These are phyloP conservation scores for Aphaenogaster rudis DNA, from an alignment of 1,140 invertebrate genomes.

Conservation along the genomic window DNA sequence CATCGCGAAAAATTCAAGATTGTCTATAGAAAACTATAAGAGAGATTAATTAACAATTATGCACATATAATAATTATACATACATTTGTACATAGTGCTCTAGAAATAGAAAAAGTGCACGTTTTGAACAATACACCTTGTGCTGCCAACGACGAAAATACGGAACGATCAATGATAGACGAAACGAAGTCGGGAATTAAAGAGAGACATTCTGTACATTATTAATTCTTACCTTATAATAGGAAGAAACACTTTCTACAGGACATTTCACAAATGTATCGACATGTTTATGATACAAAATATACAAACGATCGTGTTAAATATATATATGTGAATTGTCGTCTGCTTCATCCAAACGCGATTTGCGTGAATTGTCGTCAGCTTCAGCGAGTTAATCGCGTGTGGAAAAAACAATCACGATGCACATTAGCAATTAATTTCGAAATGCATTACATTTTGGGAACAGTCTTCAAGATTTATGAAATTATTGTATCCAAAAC, in stretches of 20 bases:
- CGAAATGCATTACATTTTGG: neutral
- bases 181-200: slow-evolving; percentile 42
- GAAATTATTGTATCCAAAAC: neutral
- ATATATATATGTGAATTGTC: slow-evolving; percentile 43
- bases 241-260: slow-evolving; percentile 67
- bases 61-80: slow-evolving; percentile 36
- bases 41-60: slow-evolving; percentile 45
- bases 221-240: slow-evolving; percentile 67
- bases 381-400: neutral
- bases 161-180: slow-evolving; percentile 8
- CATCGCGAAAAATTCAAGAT: slow-evolving; percentile 8
- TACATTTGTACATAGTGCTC: slow-evolving; percentile 22
- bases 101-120: slow-evolving; percentile 12
- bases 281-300: slow-evolving; percentile 67
- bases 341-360: neutral
- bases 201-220: slow-evolving; percentile 37
- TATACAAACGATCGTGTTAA: slow-evolving; percentile 59
- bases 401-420: neutral
- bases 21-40: neutral
- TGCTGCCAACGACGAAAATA: slow-evolving; percentile 36
- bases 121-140: slow-evolving; percentile 9
- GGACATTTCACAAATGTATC: slow-evolving; percentile 63
- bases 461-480: neutral
- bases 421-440: neutral
- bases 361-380: neutral